Evolutionary conservation across 2,797 vertebrate species (phyloP).

Genomic region (Oryzias dopingdopingensis): DNA sequence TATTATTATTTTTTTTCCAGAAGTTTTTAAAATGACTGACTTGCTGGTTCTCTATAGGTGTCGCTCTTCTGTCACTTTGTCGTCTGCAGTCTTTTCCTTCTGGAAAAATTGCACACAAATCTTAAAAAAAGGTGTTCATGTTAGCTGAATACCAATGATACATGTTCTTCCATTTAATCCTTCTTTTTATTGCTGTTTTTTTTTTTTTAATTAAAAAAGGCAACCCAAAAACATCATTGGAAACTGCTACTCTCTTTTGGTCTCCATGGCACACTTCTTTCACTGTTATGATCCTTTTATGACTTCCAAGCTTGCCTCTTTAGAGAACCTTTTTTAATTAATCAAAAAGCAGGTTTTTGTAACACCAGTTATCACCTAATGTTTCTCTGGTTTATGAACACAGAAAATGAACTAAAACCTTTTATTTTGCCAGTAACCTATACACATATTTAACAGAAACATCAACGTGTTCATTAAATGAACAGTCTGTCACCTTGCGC

Average conservation of each 20-base stretch:
- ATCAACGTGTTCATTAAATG: neutral
- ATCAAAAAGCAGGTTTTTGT: constrained; percentile 8
- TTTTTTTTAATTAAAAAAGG: too few relatives aligned
- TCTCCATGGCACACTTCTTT: constrained; percentile 2
- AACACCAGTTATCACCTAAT: neutral
- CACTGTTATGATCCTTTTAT: constrained; percentile 7
- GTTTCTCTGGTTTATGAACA: constrained; percentile 3
- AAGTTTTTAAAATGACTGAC: neutral
- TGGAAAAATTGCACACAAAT: neutral
- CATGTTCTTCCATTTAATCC: too few relatives aligned
- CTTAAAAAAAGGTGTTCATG: neutral
- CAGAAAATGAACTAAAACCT: neutral
- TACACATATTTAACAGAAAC: neutral
- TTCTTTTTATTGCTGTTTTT: too few relatives aligned
- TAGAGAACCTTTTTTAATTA: constrained; percentile 6
- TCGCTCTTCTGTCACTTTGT: constrained; percentile 8
- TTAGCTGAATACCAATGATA: too few relatives aligned
- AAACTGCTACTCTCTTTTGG: neutral
- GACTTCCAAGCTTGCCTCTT: neutral
- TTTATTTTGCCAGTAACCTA: neutral
- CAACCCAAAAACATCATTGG: neutral
- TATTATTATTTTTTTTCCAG: neutral
- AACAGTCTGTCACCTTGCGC: constrained; percentile 5
- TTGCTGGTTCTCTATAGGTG: constrained; percentile 2
- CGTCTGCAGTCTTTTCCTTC: neutral